Base-by-base conservation (phyloP, 2,113 vertebrate genomes). In the Catharus minimus region DNA sequence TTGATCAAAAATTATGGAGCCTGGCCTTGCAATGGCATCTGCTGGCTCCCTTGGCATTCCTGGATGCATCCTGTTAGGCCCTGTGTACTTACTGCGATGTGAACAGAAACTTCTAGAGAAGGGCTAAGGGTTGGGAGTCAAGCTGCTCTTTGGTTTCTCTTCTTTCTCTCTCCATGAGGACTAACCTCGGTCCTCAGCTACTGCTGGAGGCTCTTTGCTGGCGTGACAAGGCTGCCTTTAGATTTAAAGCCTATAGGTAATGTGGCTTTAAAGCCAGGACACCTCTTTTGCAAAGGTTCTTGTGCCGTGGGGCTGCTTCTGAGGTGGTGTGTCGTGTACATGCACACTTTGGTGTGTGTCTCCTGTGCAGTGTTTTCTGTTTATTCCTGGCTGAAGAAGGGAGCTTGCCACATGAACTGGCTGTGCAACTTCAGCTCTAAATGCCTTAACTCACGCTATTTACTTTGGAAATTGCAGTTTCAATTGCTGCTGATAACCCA, bases 381-480 rank as follows among this genome's bases (percentile, higher is more conserved):
- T 75, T 72, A 15, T 5, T 39, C 65, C n/a, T 33, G 61, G 13
- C 67, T 71, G 61, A 77, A 41, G 28, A 52, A 33, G 9, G 0
- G 10, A 44, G 14, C 17, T 49, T 86, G 49, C 50, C 0, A 0
- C 28, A 2, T 39, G 49, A 53, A 36, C 57, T 7, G 5, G 26
- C 71, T 43, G 32, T 23, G 46, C 5, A 5, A 27, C n/a, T 72
- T 75, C 44, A 66, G 50, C 73, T 90, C 76, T 32, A 30, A 6
- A 49, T 72, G 76, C 79, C 60, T 64, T 32, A 60, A 36, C 46
- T 94, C 44, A 4, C 7, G 28, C 44, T 91, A 3, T 96, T 95
- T 91, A 76, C 92, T 94, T 83, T 92, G 93, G 90, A 84, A 94
- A 86, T 83, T 27, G 73, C 6, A 67, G 49, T 79, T 88, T 84